A percentile compares a stretch with the other conserved stretches of the same genome.
phyloP scores from a whole-genome alignment of 2,888 invertebrate species.

The Meloe dianella region DNA sequence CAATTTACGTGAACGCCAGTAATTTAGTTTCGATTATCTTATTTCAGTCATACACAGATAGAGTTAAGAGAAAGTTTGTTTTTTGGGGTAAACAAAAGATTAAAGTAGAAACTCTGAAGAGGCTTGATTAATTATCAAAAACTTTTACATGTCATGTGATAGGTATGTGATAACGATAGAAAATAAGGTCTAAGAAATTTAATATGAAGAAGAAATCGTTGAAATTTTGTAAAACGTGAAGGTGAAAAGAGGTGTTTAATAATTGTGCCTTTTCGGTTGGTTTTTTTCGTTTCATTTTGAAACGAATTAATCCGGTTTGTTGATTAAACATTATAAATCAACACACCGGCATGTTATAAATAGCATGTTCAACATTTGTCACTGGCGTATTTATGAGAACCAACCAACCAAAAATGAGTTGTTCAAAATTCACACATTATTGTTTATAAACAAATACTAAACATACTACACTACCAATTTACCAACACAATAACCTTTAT shows the following conservation, averaged over 20 bases:
- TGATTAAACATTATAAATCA: background rate
- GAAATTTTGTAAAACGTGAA: too few species aligned
- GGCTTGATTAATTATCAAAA: background rate
- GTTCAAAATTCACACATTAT: background rate
- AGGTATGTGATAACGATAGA: background rate
- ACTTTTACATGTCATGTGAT: background rate
- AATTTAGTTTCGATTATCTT: too few species aligned
- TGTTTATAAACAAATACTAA: background rate
- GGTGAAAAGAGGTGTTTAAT: too few species aligned
- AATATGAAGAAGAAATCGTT: background rate
- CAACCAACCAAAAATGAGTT: slow-evolving; percentile 4
- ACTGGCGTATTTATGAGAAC: background rate
- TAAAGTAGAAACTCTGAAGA: background rate
- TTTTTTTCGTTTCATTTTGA: background rate
- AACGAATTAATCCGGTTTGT: too few species aligned
- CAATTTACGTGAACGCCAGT: too few species aligned
- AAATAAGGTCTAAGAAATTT: background rate
- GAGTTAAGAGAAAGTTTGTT: background rate
- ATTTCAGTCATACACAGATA: background rate
- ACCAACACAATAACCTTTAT: background rate
- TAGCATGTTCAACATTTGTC: slow-evolving; percentile 2
- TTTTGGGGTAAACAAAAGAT: background rate
- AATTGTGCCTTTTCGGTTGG: too few species aligned
- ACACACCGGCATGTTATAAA: background rate
- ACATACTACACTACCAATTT: background rate